These are phyloP conservation scores for Armadillidium nasatum DNA, from an alignment of 1,140 invertebrate species.

Conservation along the genomic window DNA sequence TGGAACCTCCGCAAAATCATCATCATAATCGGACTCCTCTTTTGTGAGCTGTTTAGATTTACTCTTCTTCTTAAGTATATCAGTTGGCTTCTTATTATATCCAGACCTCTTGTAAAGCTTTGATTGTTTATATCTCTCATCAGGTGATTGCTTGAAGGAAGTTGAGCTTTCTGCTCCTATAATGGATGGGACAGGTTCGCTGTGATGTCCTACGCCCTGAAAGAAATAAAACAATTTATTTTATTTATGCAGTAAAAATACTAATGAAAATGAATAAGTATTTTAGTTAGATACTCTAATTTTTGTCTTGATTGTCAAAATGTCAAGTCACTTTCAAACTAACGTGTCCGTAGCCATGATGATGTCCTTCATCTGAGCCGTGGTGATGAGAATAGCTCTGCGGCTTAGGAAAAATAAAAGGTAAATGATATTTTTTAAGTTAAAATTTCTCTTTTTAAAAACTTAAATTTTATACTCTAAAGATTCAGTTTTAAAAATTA, in stretches of 20 bases:
- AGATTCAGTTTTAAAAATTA: too few relatives aligned
- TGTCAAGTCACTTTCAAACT: not conserved
- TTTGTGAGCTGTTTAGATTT: constrained; percentile 33
- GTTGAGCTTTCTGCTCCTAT: not conserved
- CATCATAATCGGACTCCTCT: not conserved
- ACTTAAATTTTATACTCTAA: too few relatives aligned
- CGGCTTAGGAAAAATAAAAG: too few relatives aligned
- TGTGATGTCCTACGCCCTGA: constrained; percentile 41
- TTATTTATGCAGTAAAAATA: too few relatives aligned
- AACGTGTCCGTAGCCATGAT: constrained; percentile 4
- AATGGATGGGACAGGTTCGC: constrained; percentile 46
- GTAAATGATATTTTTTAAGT: too few relatives aligned
- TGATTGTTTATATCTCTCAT: constrained; percentile 11
- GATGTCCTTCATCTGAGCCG: not conserved
- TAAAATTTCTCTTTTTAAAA: too few relatives aligned
- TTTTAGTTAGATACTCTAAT: too few relatives aligned
- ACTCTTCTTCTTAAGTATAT: constrained; percentile 20
- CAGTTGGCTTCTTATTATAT: constrained; percentile 36
- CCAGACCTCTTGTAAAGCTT: not conserved
- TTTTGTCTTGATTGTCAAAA: not conserved
- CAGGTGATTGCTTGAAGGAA: constrained; percentile 12
- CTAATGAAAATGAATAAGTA: too few relatives aligned
- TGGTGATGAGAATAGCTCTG: too few relatives aligned
- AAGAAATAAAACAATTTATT: not conserved
- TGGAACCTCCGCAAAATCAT: not conserved